Conservation (phyloP, 2,113 vertebrate genomes). For the Rhagologus leucostigma region DNA sequence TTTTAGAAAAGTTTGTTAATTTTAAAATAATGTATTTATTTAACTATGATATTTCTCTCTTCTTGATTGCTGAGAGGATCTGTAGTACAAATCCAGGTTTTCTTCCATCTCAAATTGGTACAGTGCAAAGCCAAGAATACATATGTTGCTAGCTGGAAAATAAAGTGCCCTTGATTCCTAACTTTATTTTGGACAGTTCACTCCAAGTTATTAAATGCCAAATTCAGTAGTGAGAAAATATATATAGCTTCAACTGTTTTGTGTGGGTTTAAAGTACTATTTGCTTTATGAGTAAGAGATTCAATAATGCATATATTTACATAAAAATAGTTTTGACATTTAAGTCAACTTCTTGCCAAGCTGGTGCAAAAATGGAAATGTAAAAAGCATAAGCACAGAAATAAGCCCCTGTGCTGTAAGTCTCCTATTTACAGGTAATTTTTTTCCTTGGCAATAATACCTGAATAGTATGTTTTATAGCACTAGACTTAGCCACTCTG, state of each 20-base stretch:
- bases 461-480: slow-evolving; percentile 40
- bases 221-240: slow-evolving; percentile 65
- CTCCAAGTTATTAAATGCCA: slow-evolving; percentile 50
- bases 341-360: slow-evolving; percentile 37
- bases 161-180: slow-evolving; percentile 59
- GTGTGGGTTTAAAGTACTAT: slow-evolving; percentile 52
- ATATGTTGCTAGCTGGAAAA: slow-evolving; percentile 47
- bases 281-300: slow-evolving; percentile 62
- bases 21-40: not conserved
- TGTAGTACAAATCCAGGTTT: not conserved
- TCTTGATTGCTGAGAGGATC: not conserved
- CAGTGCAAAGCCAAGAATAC: slow-evolving; percentile 18
- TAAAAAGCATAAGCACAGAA: slow-evolving; percentile 42
- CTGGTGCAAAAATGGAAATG: slow-evolving; percentile 49
- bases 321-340: slow-evolving; percentile 63
- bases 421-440: slow-evolving; percentile 41
- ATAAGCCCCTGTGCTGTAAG: not conserved
- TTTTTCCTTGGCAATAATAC: slow-evolving; percentile 49
- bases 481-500: slow-evolving; percentile 12
- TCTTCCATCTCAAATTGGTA: slow-evolving; percentile 4
- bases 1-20: not conserved
- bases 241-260: slow-evolving; percentile 56
- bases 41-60: not conserved
- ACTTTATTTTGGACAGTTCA: slow-evolving; percentile 63
- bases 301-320: slow-evolving; percentile 64